Conservation (phyloP, 2,888 invertebrate genomes). For the Nephrotoma appendiculata region DNA sequence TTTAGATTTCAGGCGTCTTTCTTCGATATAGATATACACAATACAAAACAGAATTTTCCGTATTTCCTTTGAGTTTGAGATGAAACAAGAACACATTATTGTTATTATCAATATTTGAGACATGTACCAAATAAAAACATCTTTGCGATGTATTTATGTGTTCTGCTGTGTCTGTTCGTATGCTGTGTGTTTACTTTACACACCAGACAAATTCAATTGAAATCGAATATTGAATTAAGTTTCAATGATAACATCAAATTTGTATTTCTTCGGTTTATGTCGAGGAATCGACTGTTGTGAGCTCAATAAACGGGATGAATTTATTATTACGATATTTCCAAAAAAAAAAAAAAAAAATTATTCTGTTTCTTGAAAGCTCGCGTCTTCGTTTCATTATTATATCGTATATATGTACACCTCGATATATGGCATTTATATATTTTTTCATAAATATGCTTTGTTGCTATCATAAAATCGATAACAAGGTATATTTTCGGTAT, state of each 20-base stretch:
- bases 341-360: not conserved
- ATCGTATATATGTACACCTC: not conserved
- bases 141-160: not conserved
- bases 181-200: not conserved
- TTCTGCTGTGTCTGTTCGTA: not conserved
- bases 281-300: not conserved
- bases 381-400: not conserved
- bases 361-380: not conserved
- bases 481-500: not conserved
- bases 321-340: not conserved
- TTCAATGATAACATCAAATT: not conserved
- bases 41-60: not conserved
- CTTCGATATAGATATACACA: not conserved
- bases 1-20: not conserved
- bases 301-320: not conserved
- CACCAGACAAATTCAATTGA: not conserved
- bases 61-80: not conserved
- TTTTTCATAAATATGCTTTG: not conserved
- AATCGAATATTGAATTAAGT: not conserved
- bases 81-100: not conserved
- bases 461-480: not conserved
- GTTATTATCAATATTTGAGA: not conserved
- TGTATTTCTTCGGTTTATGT: not conserved
- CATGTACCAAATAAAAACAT: not conserved
- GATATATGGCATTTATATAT: not conserved